Conservation (phyloP, 2,797 vertebrate species). For the Antennarius maculatus region DNA sequence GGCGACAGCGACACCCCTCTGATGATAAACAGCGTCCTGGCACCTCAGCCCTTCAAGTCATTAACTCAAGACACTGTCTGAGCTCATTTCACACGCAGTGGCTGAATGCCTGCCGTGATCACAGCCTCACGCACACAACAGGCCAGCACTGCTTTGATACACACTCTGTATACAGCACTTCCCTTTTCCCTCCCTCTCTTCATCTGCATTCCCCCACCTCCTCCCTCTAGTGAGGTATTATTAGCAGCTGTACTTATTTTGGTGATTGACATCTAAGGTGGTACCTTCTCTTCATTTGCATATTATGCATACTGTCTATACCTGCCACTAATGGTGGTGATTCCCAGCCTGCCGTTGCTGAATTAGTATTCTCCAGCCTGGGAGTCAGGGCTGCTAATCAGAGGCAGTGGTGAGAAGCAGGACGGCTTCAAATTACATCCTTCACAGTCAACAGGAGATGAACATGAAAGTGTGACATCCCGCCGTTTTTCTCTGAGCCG, state of each 20-base stretch:
- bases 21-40: conserved; percentile 43
- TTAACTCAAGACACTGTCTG: conserved; percentile 58
- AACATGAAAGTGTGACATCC: conserved; percentile 81
- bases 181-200: conserved; percentile 38
- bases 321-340: conserved; percentile 73
- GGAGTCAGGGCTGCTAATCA: conserved; percentile 79
- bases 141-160: conserved; percentile 58
- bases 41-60: conserved; percentile 42
- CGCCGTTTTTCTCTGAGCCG: conserved; percentile 67
- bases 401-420: conserved; percentile 69
- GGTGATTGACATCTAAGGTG: conserved; percentile 77
- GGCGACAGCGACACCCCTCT: conserved; percentile 24
- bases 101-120: conserved; percentile 46
- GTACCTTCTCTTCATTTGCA: conserved; percentile 73
- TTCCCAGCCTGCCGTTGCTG: conserved; percentile 76
- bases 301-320: conserved; percentile 66
- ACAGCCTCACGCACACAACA: conserved; percentile 37
- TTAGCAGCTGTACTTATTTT: conserved; percentile 69
- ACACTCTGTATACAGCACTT: conserved; percentile 36
- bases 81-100: conserved; percentile 49
- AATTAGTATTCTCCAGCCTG: conserved; percentile 81
- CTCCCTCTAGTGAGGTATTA: conserved; percentile 64
- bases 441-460: conserved; percentile 80
- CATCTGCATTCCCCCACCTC: conserved; percentile 24
- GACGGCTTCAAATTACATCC: conserved; percentile 82